These are phyloP conservation scores for Synanthedon formicaeformis DNA, from an alignment of 2,888 invertebrate genomes.

Conservation along the genomic window DNA sequence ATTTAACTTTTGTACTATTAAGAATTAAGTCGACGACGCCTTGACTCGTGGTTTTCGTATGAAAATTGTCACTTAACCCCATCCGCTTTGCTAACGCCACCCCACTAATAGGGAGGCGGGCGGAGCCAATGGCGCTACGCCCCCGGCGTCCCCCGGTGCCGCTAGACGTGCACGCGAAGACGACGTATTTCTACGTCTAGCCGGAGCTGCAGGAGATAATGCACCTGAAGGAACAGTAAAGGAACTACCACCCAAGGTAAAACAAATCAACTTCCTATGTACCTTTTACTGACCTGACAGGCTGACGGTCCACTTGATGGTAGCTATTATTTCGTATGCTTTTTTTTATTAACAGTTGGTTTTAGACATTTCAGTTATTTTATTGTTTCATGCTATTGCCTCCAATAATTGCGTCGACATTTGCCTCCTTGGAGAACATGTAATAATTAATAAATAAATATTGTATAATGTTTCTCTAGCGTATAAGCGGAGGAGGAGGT, in stretches of 20 bases:
- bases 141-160: constrained; percentile 67
- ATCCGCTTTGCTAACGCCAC: constrained; percentile 17
- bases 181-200: constrained; percentile 82
- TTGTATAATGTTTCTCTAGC: constrained; percentile 9
- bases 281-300: too few relatives aligned
- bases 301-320: too few relatives aligned
- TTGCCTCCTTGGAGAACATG: too few relatives aligned
- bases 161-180: constrained; percentile 74
- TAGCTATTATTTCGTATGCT: too few relatives aligned
- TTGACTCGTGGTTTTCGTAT: too few relatives aligned
- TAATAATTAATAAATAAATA: too few relatives aligned
- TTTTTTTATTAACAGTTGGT: too few relatives aligned
- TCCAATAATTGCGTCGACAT: too few relatives aligned
- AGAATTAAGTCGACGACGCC: too few relatives aligned
- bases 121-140: constrained; percentile 46
- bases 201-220: constrained; percentile 67
- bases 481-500: constrained; percentile 20
- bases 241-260: constrained; percentile 69
- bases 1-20: too few relatives aligned
- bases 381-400: too few relatives aligned
- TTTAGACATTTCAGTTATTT: too few relatives aligned
- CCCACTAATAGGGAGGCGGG: constrained; percentile 32
- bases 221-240: constrained; percentile 65
- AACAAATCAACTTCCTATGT: neutral
- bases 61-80: neutral